Base-by-base conservation (phyloP, 2,888 invertebrate genomes). In the Amblyjoppa fuscipennis region DNA sequence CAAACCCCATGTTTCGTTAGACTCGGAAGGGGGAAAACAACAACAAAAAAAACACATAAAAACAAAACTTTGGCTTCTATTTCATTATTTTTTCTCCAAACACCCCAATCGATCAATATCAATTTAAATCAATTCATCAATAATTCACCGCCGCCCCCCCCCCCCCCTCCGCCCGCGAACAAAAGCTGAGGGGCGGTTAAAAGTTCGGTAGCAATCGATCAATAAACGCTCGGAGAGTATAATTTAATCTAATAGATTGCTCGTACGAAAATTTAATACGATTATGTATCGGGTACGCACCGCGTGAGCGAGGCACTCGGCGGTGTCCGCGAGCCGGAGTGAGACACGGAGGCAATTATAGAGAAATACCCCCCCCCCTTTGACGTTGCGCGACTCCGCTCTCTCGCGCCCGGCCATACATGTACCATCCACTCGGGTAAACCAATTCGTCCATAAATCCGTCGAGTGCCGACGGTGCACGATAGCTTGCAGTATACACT, bases 381-480 rank as follows among this genome's bases (percentile, higher is more conserved):
- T 77, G 68, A 78, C 74, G 74, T 38, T 31, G 51, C 70, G 41
- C 73, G 66, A 56, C 66, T 79, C 28, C n/a, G 68, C 64, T 51
- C 64, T 69, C 64, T 69, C 68, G 20, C 25, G 61, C 61, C 31
- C 16, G 31, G 7, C 16, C 61, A 64, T 64, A 61, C 31, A 31
- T 5, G n/a, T 61, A 28, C 28, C 34, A 51, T 64, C 73, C 66
- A 73, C 77, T 74, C 34, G 34, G 68, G 82, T 71, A 85, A 73
- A 83, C 79, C 83, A 80, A 85, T 83, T 85, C 76, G 76, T 79
- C 82, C 85, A 77, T 80, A 85, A 85, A 80, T 85, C 81, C 85
- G 81, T 85, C 81, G 81, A 82, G 78, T 74, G 64, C 70, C 84
- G 71, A 82, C 85, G 85, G 78, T 75, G 81, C 78, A 75, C 85